Base-by-base conservation (phyloP, 1,140 invertebrate species). In the Drosophila orosa region DNA sequence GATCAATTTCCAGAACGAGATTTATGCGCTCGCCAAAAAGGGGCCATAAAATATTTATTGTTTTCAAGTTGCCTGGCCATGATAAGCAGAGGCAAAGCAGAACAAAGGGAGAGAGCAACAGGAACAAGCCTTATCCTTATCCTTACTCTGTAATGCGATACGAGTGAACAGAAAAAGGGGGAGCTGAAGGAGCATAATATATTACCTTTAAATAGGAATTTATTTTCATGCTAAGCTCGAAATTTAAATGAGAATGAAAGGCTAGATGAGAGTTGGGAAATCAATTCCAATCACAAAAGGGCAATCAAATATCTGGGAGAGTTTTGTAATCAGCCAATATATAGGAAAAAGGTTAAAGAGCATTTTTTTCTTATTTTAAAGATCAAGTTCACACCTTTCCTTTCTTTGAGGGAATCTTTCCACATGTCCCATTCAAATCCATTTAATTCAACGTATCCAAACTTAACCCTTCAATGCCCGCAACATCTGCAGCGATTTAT, bases 21-120 rank as follows among this genome's bases (percentile, higher is more conserved):
- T 85, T 85, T 85, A 85, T 85, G 83, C 74, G 69, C 50, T 66
- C 57, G 52, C 82, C 69, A 78, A 82, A 81, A 74, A 84, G 74
- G 62, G 57, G 47, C 74, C 75, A 82, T 85, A 85, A 85, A 87
- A 86, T 85, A 85, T 85, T 85, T 87, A 85, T 85, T 85, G 82
- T 85, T 86, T 81, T 82, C 72, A 82, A 85, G 76, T 80, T 84
- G 54, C 76, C 65, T 61, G 76, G 75, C 50, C 80, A 48, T 83
- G 80, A 83, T 83, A 83, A 83, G 80, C 74, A 60, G 62, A 6
- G 33, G 33, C 44, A 39, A 62, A 62, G 58, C 27, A 54, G 50
- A 57, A 54, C 45, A 48, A 44, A 52, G 48, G 25, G 27, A 54
- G 50, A 15, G 66, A 83, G 77, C 81, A 80, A 74, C 81, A 80